Base-by-base conservation (phyloP, 2,113 vertebrate genomes). In the Paratilapia polleni region DNA sequence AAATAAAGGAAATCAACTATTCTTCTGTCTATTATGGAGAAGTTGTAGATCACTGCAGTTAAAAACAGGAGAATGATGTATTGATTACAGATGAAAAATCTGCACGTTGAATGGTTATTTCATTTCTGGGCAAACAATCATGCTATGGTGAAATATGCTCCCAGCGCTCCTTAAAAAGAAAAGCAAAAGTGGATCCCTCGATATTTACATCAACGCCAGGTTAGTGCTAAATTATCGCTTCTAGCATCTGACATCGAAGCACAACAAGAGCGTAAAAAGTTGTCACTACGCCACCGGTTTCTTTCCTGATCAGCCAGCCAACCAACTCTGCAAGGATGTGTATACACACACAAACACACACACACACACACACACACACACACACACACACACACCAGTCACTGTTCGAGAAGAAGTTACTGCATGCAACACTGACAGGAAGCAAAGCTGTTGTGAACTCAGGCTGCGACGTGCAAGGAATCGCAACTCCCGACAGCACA, bases 91-190 rank as follows among this genome's bases (percentile, higher is more conserved):
- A n/a, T 9, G 54, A 20, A n/a, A 56, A 56, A 54, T 9, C 14
- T 49, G 47, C 47, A 43, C 13, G 15, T 49, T 19, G 17, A 49
- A 19, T 6, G 58, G 58, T 60, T 26, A 28, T 14, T 60, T 49
- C 6, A 15, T 56, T 56, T n/a, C 9, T 68, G 13, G 8, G 1
- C 1, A 66, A 66, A 73, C 68, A 28, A 36, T 75, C 52, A 56
- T 54, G 31, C 17, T 57, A n/a, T 56, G 19, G 49, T 74, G 20
- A 10, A 57, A 38, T 57, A 41, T 57, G 31, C 22, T 41, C 31
- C n/a, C 8, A 22, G 22, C n/a, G 38, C 0, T 56, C 4, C 4
- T 1, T 4, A 8, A 20, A 49, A 8, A 0, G 4, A 1, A 0
- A 9, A 36, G 13, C 1, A 24, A 66, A 70, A 47, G 15, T 28